A percentile compares a stretch with the other conserved stretches of the same genome.
These are phyloP conservation scores for Drosophila subpulchrella DNA, from an alignment of 1,140 invertebrate genomes.

Conservation along the genomic window DNA sequence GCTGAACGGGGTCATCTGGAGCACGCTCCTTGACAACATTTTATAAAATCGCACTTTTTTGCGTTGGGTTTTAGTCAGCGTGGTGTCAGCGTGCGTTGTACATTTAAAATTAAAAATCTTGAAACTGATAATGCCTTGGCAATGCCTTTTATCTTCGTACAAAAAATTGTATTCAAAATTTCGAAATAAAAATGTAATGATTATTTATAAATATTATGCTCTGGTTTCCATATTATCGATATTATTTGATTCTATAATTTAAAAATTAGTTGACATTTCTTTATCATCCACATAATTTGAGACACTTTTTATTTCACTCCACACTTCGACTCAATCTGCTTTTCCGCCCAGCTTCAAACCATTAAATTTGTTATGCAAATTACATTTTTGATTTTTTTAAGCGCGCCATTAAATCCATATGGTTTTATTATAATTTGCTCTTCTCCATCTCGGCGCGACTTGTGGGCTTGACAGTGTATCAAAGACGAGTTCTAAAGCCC, in stretches of 20 bases:
- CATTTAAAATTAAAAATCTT: too few species aligned
- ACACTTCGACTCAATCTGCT: slow-evolving; percentile 8
- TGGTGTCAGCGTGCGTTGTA: too few species aligned
- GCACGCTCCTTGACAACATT: slow-evolving; percentile 14
- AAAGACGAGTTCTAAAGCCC: slow-evolving; percentile 49
- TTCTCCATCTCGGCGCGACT: slow-evolving; percentile 24
- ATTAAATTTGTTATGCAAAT: slow-evolving; percentile 81
- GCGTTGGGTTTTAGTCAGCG: not conserved
- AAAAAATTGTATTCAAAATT: too few species aligned
- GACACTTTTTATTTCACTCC: slow-evolving; percentile 10
- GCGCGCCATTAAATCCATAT: slow-evolving; percentile 56
- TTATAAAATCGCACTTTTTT: not conserved
- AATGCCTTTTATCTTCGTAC: too few species aligned
- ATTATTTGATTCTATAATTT: not conserved
- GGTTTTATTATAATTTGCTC: slow-evolving; percentile 75
- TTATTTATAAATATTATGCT: too few species aligned
- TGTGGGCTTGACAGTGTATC: not conserved
- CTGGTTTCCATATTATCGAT: too few species aligned
- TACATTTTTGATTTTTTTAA: slow-evolving; percentile 63
- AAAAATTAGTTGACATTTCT: not conserved
- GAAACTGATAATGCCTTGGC: too few species aligned
- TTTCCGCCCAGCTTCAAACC: slow-evolving; percentile 19
- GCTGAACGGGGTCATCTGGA: slow-evolving; percentile 32
- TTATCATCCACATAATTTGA: not conserved
- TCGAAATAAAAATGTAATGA: too few species aligned